These are phyloP conservation scores for Spodoptera exigua DNA, from an alignment of 2,888 invertebrate genomes.

Conservation along the genomic window DNA sequence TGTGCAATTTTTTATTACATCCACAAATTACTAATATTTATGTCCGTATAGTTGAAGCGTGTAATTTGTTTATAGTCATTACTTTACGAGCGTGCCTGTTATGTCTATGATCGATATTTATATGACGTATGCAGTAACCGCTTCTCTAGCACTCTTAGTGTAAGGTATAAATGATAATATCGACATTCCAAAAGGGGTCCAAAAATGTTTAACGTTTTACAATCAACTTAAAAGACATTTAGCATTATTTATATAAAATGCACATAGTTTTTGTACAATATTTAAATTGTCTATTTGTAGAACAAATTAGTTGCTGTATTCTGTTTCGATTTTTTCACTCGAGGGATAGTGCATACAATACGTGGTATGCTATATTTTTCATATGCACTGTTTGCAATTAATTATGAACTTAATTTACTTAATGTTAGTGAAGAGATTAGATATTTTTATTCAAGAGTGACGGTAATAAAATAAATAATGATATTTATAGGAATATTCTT, in stretches of 20 bases:
- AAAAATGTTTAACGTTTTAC: slow-evolving; percentile 72
- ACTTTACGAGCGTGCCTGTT: slow-evolving; percentile 78
- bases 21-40: slow-evolving; percentile 80
- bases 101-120: slow-evolving; percentile 66
- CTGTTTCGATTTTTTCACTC: slow-evolving; percentile 53
- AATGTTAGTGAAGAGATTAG: slow-evolving; percentile 86
- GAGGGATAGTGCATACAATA: slow-evolving; percentile 58
- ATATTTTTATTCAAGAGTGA: slow-evolving; percentile 88
- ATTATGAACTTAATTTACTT: slow-evolving; percentile 85
- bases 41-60: slow-evolving; percentile 74
- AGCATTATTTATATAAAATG: slow-evolving; percentile 61
- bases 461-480: slow-evolving; percentile 84
- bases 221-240: slow-evolving; percentile 68
- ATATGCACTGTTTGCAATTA: slow-evolving; percentile 82
- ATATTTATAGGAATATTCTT: slow-evolving; percentile 87
- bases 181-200: slow-evolving; percentile 87
- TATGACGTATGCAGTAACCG: slow-evolving; percentile 76
- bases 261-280: slow-evolving; percentile 62
- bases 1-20: slow-evolving; percentile 82
- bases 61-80: slow-evolving; percentile 83
- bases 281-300: slow-evolving; percentile 56
- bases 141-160: slow-evolving; percentile 67
- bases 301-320: slow-evolving; percentile 64
- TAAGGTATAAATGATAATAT: slow-evolving; percentile 70
- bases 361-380: slow-evolving; percentile 57